Conservation (phyloP, 2,113 vertebrate species). For the Prolemur simus region DNA sequence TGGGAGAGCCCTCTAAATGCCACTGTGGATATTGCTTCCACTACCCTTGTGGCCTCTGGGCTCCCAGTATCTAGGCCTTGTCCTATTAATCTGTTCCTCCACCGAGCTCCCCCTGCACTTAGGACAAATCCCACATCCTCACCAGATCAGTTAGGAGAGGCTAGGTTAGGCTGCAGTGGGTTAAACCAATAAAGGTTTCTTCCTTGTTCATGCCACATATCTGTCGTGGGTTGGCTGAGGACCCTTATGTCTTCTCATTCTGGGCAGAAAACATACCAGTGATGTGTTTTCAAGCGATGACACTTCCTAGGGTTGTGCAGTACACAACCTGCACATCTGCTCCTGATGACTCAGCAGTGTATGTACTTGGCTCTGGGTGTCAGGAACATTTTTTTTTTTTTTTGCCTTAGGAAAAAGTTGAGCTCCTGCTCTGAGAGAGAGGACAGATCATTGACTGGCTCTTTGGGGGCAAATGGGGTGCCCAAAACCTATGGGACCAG, state of each 20-base stretch:
- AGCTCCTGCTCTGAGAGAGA: too few species aligned
- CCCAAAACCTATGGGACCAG: too few species aligned
- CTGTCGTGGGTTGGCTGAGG: background rate
- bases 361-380: too few species aligned
- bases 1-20: background rate
- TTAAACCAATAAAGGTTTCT: background rate
- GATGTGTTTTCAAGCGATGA: too few species aligned
- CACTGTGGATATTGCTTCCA: background rate
- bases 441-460: too few species aligned
- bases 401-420: too few species aligned
- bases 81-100: background rate
- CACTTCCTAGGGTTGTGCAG: too few species aligned
- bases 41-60: background rate
- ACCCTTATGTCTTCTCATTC: background rate
- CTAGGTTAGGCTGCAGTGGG: background rate
- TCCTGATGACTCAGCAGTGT: too few species aligned
- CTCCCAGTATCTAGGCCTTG: background rate
- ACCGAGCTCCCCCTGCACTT: background rate
- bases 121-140: background rate
- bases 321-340: too few species aligned
- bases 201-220: background rate
- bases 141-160: background rate
- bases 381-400: too few species aligned
- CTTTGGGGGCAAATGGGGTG: too few species aligned
- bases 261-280: background rate